Evolutionary conservation across 2,797 vertebrate species (phyloP).

Genomic region (Sebastes vulpes): DNA sequence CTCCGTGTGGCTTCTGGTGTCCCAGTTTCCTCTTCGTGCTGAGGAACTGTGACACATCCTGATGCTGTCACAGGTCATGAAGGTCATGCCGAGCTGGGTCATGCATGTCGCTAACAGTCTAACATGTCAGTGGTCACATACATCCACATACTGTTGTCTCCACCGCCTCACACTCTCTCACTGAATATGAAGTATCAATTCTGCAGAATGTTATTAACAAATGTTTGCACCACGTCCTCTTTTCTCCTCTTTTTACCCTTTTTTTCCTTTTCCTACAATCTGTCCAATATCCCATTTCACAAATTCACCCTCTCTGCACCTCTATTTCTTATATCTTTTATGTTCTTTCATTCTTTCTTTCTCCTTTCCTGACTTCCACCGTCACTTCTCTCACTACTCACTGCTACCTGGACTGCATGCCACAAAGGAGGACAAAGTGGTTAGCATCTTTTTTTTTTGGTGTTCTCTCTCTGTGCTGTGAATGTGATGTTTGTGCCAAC

Average conservation of each 20-base stretch:
- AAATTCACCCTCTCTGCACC: slow-evolving; percentile 30
- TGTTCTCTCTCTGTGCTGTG: slow-evolving; percentile 68
- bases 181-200: slow-evolving; percentile 50
- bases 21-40: slow-evolving; percentile 2
- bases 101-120: slow-evolving; percentile 59
- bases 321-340: background rate
- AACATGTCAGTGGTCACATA: slow-evolving; percentile 33
- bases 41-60: slow-evolving; percentile 3
- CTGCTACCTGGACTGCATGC: slow-evolving; percentile 98
- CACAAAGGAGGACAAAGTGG: slow-evolving; percentile 99
- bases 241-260: slow-evolving; percentile 15
- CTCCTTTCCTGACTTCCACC: slow-evolving; percentile 39
- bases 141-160: slow-evolving; percentile 20
- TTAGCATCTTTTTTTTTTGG: slow-evolving; percentile 90
- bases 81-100: slow-evolving; percentile 44
- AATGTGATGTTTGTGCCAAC: slow-evolving; percentile 60
- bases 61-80: slow-evolving; percentile 34
- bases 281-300: slow-evolving; percentile 27
- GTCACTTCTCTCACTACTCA: slow-evolving; percentile 74
- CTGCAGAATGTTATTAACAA: slow-evolving; percentile 75
- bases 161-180: slow-evolving; percentile 18
- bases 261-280: slow-evolving; percentile 12
- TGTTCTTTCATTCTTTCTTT: slow-evolving; percentile 18
- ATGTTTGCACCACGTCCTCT: slow-evolving; percentile 68
- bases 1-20: slow-evolving; percentile 34